These are phyloP conservation scores for Seladonia tumulorum DNA, from an alignment of 2,888 invertebrate species.

Conservation along the genomic window DNA sequence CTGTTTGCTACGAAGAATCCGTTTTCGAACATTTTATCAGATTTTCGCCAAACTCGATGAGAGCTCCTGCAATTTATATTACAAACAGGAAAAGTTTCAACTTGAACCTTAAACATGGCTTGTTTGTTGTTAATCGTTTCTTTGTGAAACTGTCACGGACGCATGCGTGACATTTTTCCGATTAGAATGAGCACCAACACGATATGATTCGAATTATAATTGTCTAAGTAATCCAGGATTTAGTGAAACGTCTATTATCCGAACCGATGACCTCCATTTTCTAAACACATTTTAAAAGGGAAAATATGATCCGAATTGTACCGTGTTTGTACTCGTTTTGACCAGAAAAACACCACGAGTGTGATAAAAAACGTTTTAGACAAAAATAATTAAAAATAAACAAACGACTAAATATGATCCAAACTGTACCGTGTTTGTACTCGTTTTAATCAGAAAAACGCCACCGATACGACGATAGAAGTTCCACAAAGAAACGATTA, in stretches of 20 bases:
- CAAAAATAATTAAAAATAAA: neutral
- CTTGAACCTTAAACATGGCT: neutral
- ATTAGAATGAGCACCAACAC: neutral
- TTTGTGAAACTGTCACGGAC: neutral
- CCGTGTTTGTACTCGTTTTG: neutral
- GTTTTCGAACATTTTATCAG: neutral
- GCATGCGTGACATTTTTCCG: neutral
- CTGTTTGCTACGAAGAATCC: neutral
- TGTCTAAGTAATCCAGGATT: too few species aligned
- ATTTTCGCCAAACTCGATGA: neutral
- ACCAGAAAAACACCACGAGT: neutral
- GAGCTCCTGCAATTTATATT: neutral
- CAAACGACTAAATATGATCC: neutral
- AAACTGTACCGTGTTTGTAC: neutral
- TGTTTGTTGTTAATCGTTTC: neutral
- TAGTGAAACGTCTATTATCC: neutral
- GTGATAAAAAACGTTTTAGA: neutral
- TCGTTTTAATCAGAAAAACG: neutral
- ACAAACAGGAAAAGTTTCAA: neutral
- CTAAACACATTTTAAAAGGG: neutral
- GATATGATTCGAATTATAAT: neutral
- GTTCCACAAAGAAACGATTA: neutral
- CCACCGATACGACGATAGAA: neutral
- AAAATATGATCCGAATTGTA: neutral
- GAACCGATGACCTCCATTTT: neutral